Percentiles rank a stretch among this genome's conserved stretches.
These are phyloP conservation scores for Campopleginae sp. DNA, from an alignment of 2,888 invertebrate species.

Conservation along the genomic window DNA sequence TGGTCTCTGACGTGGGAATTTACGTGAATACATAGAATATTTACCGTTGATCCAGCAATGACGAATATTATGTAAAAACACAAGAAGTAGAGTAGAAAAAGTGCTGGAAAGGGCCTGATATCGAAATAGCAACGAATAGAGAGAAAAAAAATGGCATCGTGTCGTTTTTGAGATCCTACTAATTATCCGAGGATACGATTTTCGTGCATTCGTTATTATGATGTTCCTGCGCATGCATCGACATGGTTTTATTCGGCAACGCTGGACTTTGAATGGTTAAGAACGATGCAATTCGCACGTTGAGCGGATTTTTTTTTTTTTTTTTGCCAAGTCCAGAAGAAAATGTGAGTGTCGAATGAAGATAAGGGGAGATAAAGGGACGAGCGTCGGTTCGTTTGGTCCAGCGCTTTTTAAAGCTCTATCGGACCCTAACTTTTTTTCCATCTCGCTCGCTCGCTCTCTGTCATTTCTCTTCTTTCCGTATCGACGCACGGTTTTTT, in stretches of 20 bases:
- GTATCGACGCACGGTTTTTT: constrained; percentile 21
- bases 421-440: constrained; percentile 42
- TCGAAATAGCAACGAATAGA: background rate
- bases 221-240: too few species aligned
- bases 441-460: background rate
- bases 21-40: background rate
- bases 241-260: background rate
- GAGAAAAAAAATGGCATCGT: background rate
- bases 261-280: background rate
- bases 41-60: constrained; percentile 1
- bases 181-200: background rate
- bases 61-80: background rate
- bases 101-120: background rate
- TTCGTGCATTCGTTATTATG: background rate
- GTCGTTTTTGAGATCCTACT: background rate
- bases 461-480: constrained; percentile 14
- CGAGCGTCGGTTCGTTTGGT: constrained; percentile 30
- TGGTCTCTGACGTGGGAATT: background rate
- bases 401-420: constrained; percentile 34
- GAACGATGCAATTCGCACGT: background rate
- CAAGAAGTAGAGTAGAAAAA: background rate
- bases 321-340: constrained; percentile 12
- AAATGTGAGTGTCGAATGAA: constrained; percentile 9
- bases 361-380: constrained; percentile 29
- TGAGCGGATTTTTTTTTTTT: constrained; percentile 14